These are phyloP conservation scores for Drosophila elegans DNA, from an alignment of 1,140 invertebrate genomes.

Conservation along the genomic window DNA sequence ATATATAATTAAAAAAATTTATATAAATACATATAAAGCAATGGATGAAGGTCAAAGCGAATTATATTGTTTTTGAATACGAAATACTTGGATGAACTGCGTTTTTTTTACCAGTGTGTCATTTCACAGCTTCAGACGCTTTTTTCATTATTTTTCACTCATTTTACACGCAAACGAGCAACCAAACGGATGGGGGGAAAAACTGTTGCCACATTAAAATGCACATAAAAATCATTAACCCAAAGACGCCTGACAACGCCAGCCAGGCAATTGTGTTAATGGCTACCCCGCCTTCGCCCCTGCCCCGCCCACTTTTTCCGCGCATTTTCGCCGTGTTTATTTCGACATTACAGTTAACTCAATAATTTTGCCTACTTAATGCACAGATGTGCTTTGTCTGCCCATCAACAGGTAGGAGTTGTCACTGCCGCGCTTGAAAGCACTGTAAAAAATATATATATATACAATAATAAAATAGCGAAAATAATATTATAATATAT, in stretches of 20 bases:
- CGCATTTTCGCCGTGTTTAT: constrained; percentile 32
- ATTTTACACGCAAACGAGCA: constrained; percentile 38
- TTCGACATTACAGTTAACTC: constrained; percentile 57
- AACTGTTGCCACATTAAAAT: constrained; percentile 62
- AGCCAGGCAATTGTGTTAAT: constrained; percentile 55
- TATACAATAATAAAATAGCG: too few relatives aligned
- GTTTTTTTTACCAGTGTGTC: not conserved
- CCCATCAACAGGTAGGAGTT: constrained; percentile 37
- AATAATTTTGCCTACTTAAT: constrained; percentile 65
- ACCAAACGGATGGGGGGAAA: not conserved
- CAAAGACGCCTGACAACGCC: constrained; percentile 46
- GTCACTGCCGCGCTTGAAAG: constrained; percentile 2
- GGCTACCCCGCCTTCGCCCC: constrained; percentile 13
- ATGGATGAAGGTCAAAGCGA: too few relatives aligned
- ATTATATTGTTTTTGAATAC: too few relatives aligned
- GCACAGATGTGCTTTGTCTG: constrained; percentile 37
- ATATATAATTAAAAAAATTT: too few relatives aligned
- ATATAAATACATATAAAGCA: too few relatives aligned
- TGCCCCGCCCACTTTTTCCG: not conserved
- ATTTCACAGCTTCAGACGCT: constrained; percentile 42
- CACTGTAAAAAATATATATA: not conserved
- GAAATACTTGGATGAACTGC: too few relatives aligned
- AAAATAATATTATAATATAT: not conserved
- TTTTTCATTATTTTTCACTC: constrained; percentile 49
- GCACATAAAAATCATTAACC: constrained; percentile 66